phyloP scores from a whole-genome alignment of 2,888 invertebrate genomes.

The Pedicia rivosa region DNA sequence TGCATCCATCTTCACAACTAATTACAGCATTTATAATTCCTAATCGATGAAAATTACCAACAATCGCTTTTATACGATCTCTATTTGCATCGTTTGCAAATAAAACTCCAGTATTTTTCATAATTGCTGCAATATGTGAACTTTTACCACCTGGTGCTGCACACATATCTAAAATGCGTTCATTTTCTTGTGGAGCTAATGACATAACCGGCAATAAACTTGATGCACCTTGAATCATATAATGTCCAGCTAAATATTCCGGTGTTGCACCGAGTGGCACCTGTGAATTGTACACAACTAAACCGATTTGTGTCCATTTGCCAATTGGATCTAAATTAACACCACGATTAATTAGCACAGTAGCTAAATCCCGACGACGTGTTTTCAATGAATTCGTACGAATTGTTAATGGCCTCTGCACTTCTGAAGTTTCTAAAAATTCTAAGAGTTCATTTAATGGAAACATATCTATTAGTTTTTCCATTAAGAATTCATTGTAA shows the following conservation, averaged over 20 bases:
- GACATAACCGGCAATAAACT: conserved; percentile 97
- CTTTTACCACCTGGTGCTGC: conserved; percentile 98
- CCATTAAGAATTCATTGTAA: conserved; percentile 94
- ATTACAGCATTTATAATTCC: conserved; percentile 90
- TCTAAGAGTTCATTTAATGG: conserved; percentile 75
- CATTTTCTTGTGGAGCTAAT: conserved; percentile 89
- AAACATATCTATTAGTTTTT: conserved; percentile 78
- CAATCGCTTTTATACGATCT: conserved; percentile 77
- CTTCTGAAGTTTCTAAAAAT: conserved; percentile 92
- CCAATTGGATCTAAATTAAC: conserved; percentile 97
- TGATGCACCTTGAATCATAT: conserved; percentile 91
- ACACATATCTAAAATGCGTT: conserved; percentile 90
- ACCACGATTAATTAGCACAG: conserved; percentile 87
- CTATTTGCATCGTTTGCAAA: conserved; percentile 93
- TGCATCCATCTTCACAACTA: conserved; percentile 76
- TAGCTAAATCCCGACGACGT: conserved; percentile 80
- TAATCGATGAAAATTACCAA: conserved; percentile 92
- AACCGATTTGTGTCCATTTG: conserved; percentile 96
- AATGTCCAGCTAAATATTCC: conserved; percentile 96
- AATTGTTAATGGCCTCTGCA: conserved; percentile 86
- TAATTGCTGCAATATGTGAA: conserved; percentile 90
- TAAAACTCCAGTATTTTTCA: conserved; percentile 94
- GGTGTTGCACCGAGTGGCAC: conserved; percentile 97
- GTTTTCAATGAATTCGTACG: conserved; percentile 91
- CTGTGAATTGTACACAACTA: conserved; percentile 90